These are phyloP conservation scores for Idaea aversata DNA, from an alignment of 2,888 invertebrate genomes.

Conservation along the genomic window DNA sequence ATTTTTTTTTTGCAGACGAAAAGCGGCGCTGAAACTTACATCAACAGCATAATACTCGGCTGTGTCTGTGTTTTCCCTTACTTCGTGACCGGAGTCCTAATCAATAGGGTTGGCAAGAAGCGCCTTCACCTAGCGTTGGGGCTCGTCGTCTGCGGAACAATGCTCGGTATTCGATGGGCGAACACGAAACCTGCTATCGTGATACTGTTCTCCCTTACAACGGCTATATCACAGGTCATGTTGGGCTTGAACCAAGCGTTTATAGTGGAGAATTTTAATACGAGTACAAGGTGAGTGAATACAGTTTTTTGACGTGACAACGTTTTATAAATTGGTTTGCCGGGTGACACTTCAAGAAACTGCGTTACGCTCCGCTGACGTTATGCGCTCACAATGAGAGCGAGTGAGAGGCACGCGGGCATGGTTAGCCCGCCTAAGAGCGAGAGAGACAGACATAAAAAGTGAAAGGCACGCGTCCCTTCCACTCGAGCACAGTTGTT, in stretches of 20 bases:
- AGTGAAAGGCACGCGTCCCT: too few relatives aligned
- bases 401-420: too few relatives aligned
- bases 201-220: conserved; percentile 43
- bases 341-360: too few relatives aligned
- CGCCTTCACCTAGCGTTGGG: conserved; percentile 38
- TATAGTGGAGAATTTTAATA: conserved; percentile 56
- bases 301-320: too few relatives aligned
- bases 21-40: conserved; percentile 59
- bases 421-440: too few relatives aligned
- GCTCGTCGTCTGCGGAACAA: conserved; percentile 32
- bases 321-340: too few relatives aligned
- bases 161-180: conserved; percentile 47
- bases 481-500: too few relatives aligned
- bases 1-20: conserved; percentile 40
- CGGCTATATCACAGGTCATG: conserved; percentile 45
- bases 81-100: conserved; percentile 48
- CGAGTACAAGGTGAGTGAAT: conserved; percentile 46
- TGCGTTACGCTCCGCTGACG: too few relatives aligned
- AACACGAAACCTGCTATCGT: conserved; percentile 46
- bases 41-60: conserved; percentile 61
- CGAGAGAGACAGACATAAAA: too few relatives aligned
- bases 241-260: conserved; percentile 50
- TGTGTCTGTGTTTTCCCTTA: conserved; percentile 47
- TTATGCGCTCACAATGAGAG: too few relatives aligned
- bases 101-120: conserved; percentile 60